Base-by-base conservation (phyloP, 2,797 vertebrate genomes). In the Paratrypauchen microcephalus region DNA sequence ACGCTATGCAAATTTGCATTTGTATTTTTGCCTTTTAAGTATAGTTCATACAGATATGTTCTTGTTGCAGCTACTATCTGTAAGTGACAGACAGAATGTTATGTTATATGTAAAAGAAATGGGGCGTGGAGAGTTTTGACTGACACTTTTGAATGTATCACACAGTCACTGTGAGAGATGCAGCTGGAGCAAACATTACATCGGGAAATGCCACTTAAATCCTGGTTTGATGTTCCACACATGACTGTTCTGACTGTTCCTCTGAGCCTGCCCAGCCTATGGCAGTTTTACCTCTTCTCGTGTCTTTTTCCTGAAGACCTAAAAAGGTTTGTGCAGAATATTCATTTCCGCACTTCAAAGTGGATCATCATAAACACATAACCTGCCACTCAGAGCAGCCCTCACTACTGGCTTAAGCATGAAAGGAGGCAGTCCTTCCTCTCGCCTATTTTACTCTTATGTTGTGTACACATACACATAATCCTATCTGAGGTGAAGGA, bases 301-400 rank as follows among this genome's bases (percentile, higher is more conserved):
- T 76, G 58, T 78, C 62, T 62, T 66, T 76, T 72, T 74, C 62
- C 77, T 73, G 39, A 79, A 77, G 66, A 82, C 73, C 65, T 28
- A 6, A 79, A 76, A 81, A 58, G 58, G 64, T 75, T 70, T 79
- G 74, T 62, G 80, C 79, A 78, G 69, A 83, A 84, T 83, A 82
- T 72, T 70, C n/a, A 79, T 89, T 86, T 84, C 73, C 50, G 65
- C 79, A 84, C 79, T 89, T 89, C 84, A 82, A 82, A 83, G 82
- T 76, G 81, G 83, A 87, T 90, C 81, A 85, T 85, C 71, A 66
- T 84, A 87, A 84, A 83, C 74, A 19, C 70, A 70, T 84, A 85
- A 87, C 84, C 81, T 80, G 69, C 82, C 66, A 47, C 19, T 56
- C 80, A 77, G 65, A 6, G 66, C 64, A 36, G 81, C 75, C 76